Percentiles rank a stretch among this genome's conserved stretches.
Evolutionary conservation across 1,140 invertebrate species (phyloP).

Genomic region (Drosophila auraria): DNA sequence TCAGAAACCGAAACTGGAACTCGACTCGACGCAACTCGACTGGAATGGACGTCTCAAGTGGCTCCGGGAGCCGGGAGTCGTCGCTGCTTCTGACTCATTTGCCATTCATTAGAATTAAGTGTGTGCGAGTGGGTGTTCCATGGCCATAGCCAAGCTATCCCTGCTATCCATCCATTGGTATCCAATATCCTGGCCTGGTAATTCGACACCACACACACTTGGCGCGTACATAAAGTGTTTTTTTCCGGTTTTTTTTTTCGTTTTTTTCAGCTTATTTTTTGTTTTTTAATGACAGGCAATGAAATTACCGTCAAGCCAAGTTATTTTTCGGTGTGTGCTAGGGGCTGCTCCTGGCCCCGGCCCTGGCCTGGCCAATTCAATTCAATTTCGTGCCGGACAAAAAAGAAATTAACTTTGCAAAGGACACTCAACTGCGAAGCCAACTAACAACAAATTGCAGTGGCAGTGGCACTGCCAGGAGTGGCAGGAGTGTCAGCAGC

Average conservation of each 20-base stretch:
- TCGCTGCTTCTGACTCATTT: conserved; percentile 58
- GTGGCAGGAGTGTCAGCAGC: background rate
- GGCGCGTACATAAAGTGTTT: conserved; percentile 23
- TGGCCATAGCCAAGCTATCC: background rate
- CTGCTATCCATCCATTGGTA: conserved; percentile 18
- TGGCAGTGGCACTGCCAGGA: conserved; percentile 7
- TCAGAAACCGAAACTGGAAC: conserved; percentile 27
- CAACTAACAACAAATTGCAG: conserved; percentile 67
- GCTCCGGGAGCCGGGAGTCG: background rate
- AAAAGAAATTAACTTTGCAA: conserved; percentile 64
- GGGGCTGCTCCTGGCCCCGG: background rate
- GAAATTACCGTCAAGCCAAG: conserved; percentile 68
- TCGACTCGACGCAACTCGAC: conserved; percentile 60
- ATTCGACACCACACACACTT: conserved; percentile 46
- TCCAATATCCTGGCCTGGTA: conserved; percentile 55
- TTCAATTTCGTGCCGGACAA: conserved; percentile 53
- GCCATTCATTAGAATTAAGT: conserved; percentile 53
- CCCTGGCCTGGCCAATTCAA: conserved; percentile 55
- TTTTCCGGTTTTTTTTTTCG: background rate
- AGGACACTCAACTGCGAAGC: conserved; percentile 56
- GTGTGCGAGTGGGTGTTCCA: conserved; percentile 16
- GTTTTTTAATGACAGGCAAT: conserved; percentile 70
- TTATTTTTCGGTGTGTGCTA: conserved; percentile 2
- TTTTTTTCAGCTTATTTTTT: background rate
- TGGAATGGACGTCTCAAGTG: conserved; percentile 55